These are phyloP conservation scores for Hirtodrosophila alboralis DNA, from an alignment of 2,888 invertebrate species.

Conservation along the genomic window DNA sequence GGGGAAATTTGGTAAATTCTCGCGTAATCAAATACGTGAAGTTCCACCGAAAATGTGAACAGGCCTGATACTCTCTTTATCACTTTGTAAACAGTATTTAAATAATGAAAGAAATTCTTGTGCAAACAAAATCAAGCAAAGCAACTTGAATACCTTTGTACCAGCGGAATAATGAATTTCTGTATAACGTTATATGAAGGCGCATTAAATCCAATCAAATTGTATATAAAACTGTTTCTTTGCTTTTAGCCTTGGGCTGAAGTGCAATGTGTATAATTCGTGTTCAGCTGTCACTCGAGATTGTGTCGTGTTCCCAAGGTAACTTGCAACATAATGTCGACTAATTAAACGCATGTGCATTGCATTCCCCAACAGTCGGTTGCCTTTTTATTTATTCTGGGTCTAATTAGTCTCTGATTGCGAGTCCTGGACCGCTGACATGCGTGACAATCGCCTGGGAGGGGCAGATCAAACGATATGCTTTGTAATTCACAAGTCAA, in stretches of 20 bases:
- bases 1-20: no score
- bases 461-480: constrained; percentile 65
- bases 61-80: no score
- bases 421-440: constrained; percentile 31
- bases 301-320: constrained; percentile 14
- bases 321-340: background rate
- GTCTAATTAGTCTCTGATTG: constrained; percentile 44
- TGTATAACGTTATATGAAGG: constrained; percentile 28
- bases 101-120: constrained; percentile 55
- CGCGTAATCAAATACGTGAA: no score
- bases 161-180: constrained; percentile 19
- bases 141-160: constrained; percentile 5
- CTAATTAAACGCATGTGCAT: constrained; percentile 72
- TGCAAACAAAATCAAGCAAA: constrained; percentile 67
- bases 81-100: background rate
- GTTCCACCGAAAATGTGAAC: no score
- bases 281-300: constrained; percentile 21
- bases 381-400: constrained; percentile 18
- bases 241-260: constrained; percentile 10
- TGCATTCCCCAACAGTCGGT: constrained; percentile 1
- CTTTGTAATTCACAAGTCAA: constrained; percentile 19
- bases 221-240: constrained; percentile 24
- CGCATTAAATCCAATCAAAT: constrained; percentile 62
- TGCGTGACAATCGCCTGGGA: constrained; percentile 54
- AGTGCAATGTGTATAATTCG: constrained; percentile 15